Conservation (phyloP, 2,888 invertebrate genomes). For the Zeuzera pyrina region DNA sequence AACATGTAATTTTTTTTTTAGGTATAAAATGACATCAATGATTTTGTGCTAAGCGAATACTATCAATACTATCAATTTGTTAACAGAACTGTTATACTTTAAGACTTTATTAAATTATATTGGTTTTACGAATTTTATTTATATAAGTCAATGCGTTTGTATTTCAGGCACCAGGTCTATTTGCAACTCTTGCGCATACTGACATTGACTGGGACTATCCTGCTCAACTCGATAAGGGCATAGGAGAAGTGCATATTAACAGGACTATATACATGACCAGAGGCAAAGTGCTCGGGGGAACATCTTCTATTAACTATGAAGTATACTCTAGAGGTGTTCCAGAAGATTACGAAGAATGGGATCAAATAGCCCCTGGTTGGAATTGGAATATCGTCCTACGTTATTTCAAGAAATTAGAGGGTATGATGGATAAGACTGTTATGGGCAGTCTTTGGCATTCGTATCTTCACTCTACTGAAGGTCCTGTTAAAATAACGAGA, state of each 20-base stretch:
- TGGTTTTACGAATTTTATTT: no score
- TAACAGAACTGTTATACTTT: no score
- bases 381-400: slow-evolving; percentile 3
- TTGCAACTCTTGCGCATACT: slow-evolving; percentile 6
- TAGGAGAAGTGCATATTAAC: not conserved
- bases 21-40: no score
- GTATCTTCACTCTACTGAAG: slow-evolving; percentile 30
- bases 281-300: slow-evolving; percentile 2
- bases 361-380: slow-evolving; percentile 2
- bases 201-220: slow-evolving; percentile 9
- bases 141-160: no score
- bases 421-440: slow-evolving; percentile 32
- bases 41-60: no score
- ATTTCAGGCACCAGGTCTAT: slow-evolving; percentile 8
- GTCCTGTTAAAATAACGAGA: slow-evolving; percentile 35
- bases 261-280: not conserved
- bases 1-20: no score
- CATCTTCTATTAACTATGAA: not conserved
- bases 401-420: slow-evolving; percentile 15
- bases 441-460: slow-evolving; percentile 24
- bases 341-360: slow-evolving; percentile 1
- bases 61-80: no score
- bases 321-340: slow-evolving; percentile 1
- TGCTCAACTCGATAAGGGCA: slow-evolving; percentile 3
- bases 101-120: no score